A percentile compares a stretch with the other conserved stretches of the same genome.
These are phyloP conservation scores for Tipula confusa DNA, from an alignment of 2,888 invertebrate genomes.

Conservation along the genomic window DNA sequence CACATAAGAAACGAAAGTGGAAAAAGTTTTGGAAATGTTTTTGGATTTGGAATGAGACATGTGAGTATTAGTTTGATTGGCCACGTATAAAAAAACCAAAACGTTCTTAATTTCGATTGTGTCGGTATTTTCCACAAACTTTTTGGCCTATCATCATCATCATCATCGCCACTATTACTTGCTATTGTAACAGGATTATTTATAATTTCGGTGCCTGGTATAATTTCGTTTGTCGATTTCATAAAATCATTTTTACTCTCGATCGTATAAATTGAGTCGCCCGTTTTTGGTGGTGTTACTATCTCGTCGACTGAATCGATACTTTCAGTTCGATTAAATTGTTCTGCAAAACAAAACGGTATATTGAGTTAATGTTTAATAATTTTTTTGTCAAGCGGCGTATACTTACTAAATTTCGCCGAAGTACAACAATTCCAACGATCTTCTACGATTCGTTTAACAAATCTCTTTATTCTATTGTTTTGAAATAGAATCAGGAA, in stretches of 20 bases:
- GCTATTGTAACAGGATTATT: background rate
- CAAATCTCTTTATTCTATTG: conserved; percentile 30
- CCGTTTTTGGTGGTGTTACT: background rate
- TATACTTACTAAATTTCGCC: conserved; percentile 16
- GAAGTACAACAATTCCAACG: conserved; percentile 27
- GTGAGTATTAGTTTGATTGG: conserved; percentile 61
- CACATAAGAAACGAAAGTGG: conserved; percentile 73
- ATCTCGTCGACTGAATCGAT: too few species aligned
- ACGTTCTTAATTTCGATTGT: background rate
- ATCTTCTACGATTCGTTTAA: conserved; percentile 4
- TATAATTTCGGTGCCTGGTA: background rate
- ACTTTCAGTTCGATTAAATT: background rate
- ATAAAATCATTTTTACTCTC: background rate
- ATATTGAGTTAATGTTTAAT: background rate
- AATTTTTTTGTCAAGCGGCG: background rate
- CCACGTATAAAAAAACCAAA: conserved; percentile 62
- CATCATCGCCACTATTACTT: background rate
- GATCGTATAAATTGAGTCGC: background rate
- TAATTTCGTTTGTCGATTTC: background rate
- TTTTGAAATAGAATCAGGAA: conserved; percentile 55
- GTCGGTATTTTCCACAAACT: conserved; percentile 30
- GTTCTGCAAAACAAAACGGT: background rate
- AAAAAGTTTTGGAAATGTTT: conserved; percentile 55
- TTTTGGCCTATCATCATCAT: background rate
- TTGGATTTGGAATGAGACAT: conserved; percentile 63